Base-by-base conservation (phyloP, 2,797 vertebrate genomes). In the Periophthalmus magnuspinnatus region DNA sequence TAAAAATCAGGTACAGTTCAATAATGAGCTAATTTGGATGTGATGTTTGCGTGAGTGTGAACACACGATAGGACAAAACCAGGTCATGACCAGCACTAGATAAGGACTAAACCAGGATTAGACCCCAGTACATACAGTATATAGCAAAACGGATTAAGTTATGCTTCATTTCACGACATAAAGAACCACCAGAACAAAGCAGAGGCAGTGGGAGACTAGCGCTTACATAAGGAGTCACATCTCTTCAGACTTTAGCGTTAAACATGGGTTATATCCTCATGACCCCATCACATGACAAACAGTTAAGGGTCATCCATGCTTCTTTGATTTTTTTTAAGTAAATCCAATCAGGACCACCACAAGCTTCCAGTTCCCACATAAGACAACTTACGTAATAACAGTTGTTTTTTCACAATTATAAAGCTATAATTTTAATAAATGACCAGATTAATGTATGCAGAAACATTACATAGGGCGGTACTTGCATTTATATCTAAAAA, bases 311-410 rank as follows among this genome's bases (percentile, higher is more conserved):
- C 55, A 58, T 70, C 77, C 38, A 6, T 32, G 73, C 67, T 16
- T 78, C 71, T 32, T 11, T 76, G 54, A 62, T 55, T 75, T 9
- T 60, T n/a, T 58, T 60, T 72, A 57, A 81, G 69, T 76, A 50
- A 38, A 45, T 61, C 72, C 71, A 74, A 67, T 84, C 66, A 70
- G 54, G 65, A 64, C 47, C 76, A n/a, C 28, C 60, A 19, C 22
- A 17, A 5, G 41, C 13, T 21, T 64, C 68, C 22, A 24, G 13
- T 64, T 47, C 38, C 38, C 72, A 76, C 56, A 58, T 14, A 58
- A 21, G 9, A n/a, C 28, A 28, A 28, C 28, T 28, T 28, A 28
- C 1, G 28, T 1, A 28, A 28, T 28, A 28, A 28, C 28, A 3
- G 28, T 28, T 28, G 28, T 28, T 28, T 28, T 28, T 1, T 28